A percentile compares a stretch with the other conserved stretches of the same genome.
These are phyloP conservation scores for Zele albiditarsus DNA, from an alignment of 2,888 invertebrate genomes.

Conservation along the genomic window DNA sequence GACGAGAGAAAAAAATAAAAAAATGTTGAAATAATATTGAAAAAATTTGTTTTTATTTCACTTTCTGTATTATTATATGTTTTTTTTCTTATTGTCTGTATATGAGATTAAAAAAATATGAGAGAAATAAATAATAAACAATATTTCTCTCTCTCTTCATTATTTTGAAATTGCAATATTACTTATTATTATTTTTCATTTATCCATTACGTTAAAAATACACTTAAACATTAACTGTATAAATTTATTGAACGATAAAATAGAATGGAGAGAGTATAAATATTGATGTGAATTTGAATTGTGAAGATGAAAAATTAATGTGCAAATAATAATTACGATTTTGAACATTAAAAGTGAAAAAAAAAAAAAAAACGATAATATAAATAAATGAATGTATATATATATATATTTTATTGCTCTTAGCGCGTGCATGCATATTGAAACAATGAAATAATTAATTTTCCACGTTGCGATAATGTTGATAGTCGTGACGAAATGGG, in stretches of 20 bases:
- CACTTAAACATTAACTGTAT: too few species aligned
- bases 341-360: background rate
- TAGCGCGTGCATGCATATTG: slow-evolving; percentile 32
- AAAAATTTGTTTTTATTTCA: too few species aligned
- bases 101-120: too few species aligned
- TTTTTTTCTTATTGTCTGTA: too few species aligned
- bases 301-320: background rate
- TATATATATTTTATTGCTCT: background rate
- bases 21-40: too few species aligned
- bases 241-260: background rate
- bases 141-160: too few species aligned
- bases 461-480: slow-evolving; percentile 46
- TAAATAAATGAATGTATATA: slow-evolving; percentile 4
- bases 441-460: slow-evolving; percentile 54
- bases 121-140: too few species aligned
- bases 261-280: background rate
- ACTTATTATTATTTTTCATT: too few species aligned
- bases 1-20: background rate
- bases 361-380: too few species aligned
- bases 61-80: too few species aligned
- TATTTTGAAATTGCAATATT: too few species aligned
- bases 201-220: too few species aligned
- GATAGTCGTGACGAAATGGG: slow-evolving; percentile 51
- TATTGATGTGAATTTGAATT: background rate
- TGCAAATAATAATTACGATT: background rate